Base-by-base conservation (phyloP, 2,113 vertebrate genomes). In the Ceyx cyanopectus region DNA sequence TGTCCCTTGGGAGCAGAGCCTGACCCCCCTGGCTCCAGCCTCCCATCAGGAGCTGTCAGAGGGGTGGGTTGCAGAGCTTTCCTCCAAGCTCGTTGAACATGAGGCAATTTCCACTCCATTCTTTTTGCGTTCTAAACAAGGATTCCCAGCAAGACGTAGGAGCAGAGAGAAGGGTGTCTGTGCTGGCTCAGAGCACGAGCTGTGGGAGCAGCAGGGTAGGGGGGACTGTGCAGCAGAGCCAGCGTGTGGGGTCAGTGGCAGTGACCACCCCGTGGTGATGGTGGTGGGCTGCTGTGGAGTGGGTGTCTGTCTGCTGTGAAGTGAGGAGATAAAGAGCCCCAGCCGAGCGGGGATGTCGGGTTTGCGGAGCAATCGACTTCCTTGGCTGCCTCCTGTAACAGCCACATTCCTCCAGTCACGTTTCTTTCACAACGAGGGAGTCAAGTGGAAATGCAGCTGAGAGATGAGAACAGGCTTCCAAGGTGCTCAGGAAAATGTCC, bases 361-460 rank as follows among this genome's bases (percentile, higher is more conserved):
- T 97, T 83, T 74, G 74, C 86, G 68, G 62, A 93, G 89, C 67
- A 90, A 95, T 88, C 76, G 77, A 75, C 90, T 93, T 95, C 92
- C 90, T 97, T 91, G 73, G 93, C 87, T 94, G 92, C 85, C 85
- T 94, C 78, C 92, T 93, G 91, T 87, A 93, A 86, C 86, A 88
- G 72, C 75, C 72, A 74, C 85, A 93, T 96, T 93, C 92, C 80
- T 82, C 37, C 50, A 20, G 87, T 79, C 84, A 90, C 82, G 93
- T 88, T 88, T 92, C 54, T 91, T 94, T 95, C 93, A 95, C 83
- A 97, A 97, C 92, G 85, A 96, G 94, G 87, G 91, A 97, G 96
- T 96, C 80, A 90, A 96, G 95, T 95, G 81, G 94, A 97, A 98
- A 97, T 95, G 95, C 62, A 94, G 89, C 97, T 92, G 95, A 97